Percentiles rank a stretch among this genome's conserved stretches.
These are phyloP conservation scores for Stenodera caucasica DNA, from an alignment of 2,888 invertebrate genomes.

Conservation along the genomic window DNA sequence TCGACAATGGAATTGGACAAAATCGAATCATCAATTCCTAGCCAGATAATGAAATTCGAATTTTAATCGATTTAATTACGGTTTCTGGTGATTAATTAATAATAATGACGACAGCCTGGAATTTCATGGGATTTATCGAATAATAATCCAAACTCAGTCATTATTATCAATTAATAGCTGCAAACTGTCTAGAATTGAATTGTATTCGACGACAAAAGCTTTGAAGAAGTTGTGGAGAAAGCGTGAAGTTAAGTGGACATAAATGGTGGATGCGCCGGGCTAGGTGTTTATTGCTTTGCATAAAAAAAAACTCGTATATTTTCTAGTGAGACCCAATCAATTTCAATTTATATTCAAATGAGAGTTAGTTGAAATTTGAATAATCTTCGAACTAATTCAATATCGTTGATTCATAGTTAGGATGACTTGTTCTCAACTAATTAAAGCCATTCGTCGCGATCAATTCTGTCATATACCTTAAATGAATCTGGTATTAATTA, in stretches of 20 bases:
- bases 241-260: too few relatives aligned
- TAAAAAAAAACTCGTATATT: too few relatives aligned
- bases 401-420: background rate
- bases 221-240: too few relatives aligned
- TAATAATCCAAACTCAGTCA: background rate
- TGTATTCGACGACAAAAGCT: too few relatives aligned
- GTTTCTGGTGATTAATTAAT: too few relatives aligned
- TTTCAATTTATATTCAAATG: too few relatives aligned
- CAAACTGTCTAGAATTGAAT: background rate
- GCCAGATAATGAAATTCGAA: too few relatives aligned
- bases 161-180: slow-evolving; percentile 6
- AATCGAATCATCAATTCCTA: too few relatives aligned
- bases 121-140: background rate
- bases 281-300: background rate
- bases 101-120: background rate
- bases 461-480: background rate
- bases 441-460: background rate
- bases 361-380: background rate
- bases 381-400: background rate
- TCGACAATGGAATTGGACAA: slow-evolving; percentile 20
- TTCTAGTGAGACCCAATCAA: too few relatives aligned
- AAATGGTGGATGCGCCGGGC: slow-evolving; percentile 4
- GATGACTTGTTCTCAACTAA: background rate
- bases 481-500: background rate
- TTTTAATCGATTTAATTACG: too few relatives aligned